A percentile compares a stretch with the other conserved stretches of the same genome.
Evolutionary conservation across 2,113 vertebrate genomes (phyloP).

Genomic region (Callionymus lyra): DNA sequence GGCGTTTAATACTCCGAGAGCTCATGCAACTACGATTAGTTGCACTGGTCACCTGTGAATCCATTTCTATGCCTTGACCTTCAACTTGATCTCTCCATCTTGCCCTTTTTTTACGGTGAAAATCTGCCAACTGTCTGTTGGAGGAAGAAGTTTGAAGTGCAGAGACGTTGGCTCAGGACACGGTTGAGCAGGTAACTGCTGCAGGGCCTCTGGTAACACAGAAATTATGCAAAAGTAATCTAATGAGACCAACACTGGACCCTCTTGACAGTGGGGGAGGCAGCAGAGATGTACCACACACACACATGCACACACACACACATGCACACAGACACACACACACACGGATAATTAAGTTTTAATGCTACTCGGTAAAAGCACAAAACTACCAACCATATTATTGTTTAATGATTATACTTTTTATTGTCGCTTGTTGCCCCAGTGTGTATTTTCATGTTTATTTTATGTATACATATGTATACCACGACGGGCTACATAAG

Average conservation of each 20-base stretch:
- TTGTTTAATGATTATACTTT: conserved; percentile 24
- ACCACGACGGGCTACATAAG: no score
- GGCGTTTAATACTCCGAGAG: no score
- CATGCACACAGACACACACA: conserved; percentile 19
- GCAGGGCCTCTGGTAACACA: conserved; percentile 17
- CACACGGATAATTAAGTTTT: conserved; percentile 27
- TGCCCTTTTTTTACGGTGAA: no score
- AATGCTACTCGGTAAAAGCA: conserved; percentile 18
- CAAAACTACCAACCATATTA: conserved; percentile 30
- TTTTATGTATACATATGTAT: no score
- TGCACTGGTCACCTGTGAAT: no score
- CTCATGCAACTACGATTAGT: no score
- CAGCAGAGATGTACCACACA: conserved; percentile 13
- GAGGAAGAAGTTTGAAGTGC: conserved; percentile 1
- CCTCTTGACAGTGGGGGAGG: conserved; percentile 15
- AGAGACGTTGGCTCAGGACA: conserved; percentile 5
- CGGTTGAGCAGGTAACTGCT: conserved; percentile 6
- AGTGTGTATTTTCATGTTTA: no score
- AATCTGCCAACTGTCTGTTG: no score
- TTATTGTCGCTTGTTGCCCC: conserved; percentile 10
- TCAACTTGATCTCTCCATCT: neutral
- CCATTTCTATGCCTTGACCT: neutral
- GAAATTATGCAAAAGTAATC: conserved; percentile 10
- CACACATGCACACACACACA: conserved; percentile 16
- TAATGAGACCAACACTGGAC: conserved; percentile 42